phyloP scores from a whole-genome alignment of 2,888 invertebrate species.

The Aelia acuminata region DNA sequence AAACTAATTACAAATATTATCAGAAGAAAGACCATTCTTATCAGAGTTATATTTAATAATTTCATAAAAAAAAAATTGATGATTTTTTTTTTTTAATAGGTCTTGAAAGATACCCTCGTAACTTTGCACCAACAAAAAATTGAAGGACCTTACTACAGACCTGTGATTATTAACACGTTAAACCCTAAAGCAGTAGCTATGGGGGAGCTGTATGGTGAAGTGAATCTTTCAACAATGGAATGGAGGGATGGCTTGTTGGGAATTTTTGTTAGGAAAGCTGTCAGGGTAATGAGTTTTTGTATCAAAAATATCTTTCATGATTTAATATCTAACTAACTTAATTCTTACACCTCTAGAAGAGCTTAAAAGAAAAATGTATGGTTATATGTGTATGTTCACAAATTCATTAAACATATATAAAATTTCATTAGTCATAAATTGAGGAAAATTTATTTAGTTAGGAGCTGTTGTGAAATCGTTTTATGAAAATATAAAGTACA shows the following conservation, averaged over 20 bases:
- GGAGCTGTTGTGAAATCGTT: too few species aligned
- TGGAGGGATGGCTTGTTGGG: slow-evolving; percentile 93
- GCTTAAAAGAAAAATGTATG: too few species aligned
- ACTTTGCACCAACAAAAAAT: slow-evolving; percentile 76
- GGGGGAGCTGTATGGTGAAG: slow-evolving; percentile 90
- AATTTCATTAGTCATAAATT: too few species aligned
- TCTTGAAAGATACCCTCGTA: slow-evolving; percentile 79
- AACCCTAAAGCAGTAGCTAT: slow-evolving; percentile 92
- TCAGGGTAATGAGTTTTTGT: slow-evolving; percentile 70
- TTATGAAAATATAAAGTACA: too few species aligned
- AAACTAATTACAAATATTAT: neutral
- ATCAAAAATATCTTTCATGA: slow-evolving; percentile 37
- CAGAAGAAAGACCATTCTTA: neutral
- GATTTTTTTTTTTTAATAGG: slow-evolving; percentile 70
- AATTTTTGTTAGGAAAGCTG: slow-evolving; percentile 75
- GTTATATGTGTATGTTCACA: too few species aligned
- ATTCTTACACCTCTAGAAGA: neutral
- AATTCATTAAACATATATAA: too few species aligned
- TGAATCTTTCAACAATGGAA: slow-evolving; percentile 86
- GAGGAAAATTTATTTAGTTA: too few species aligned
- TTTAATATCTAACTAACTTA: neutral
- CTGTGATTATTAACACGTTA: slow-evolving; percentile 83
- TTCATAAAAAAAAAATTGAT: neutral
- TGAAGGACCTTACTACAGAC: slow-evolving; percentile 76
- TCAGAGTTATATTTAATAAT: neutral